Base-by-base conservation (phyloP, 2,888 invertebrate genomes). In the Dolichopus griseipennis region DNA sequence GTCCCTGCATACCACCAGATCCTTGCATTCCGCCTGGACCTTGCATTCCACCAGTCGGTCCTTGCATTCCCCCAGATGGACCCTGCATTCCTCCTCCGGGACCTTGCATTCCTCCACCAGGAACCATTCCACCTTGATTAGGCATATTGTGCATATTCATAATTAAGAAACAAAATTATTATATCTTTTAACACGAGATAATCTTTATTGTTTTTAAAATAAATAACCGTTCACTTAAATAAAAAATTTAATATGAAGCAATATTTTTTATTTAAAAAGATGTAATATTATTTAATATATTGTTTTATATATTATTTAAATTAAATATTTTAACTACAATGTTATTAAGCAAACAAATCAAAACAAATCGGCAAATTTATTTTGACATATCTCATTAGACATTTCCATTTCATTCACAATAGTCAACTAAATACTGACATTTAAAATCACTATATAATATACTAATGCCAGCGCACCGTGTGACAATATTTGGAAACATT, bases 121-220 rank as follows among this genome's bases (percentile, higher is more conserved):
- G 52, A 18, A 9, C 52, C 52, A 52, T 52, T 52, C 52, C 52
- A 12, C 52, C 18, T n/a, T 52, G 52, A 52, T 52, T 52, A 18
- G 52, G 15, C 52, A 52, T 52, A 52, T 52, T 52, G 15, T 52
- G 52, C 52, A 52, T 52, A 52, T 52, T 52, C 52, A 52, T 52
- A 18, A 12, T 52, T 37, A 7, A 10, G 8, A 37, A 37, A 37
- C 37, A 37, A 37, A 2, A 27, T 4, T 27, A 37, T 37, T 37
- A 37, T 7, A 37, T 7, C 37, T 27, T 27, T 4, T 9, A 37
- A 37, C 4, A 37, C 5, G 3, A 27, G 27, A 2, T 2, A 27
- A 27, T 27, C 27, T 27, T 27, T 27, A 27, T 4, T 27, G 8
- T 37, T 37, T 37, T 37, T 34, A 34, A 10, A 37, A 8, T 37